These are phyloP conservation scores for Silurus meridionalis DNA, from an alignment of 2,113 vertebrate genomes.

Conservation along the genomic window DNA sequence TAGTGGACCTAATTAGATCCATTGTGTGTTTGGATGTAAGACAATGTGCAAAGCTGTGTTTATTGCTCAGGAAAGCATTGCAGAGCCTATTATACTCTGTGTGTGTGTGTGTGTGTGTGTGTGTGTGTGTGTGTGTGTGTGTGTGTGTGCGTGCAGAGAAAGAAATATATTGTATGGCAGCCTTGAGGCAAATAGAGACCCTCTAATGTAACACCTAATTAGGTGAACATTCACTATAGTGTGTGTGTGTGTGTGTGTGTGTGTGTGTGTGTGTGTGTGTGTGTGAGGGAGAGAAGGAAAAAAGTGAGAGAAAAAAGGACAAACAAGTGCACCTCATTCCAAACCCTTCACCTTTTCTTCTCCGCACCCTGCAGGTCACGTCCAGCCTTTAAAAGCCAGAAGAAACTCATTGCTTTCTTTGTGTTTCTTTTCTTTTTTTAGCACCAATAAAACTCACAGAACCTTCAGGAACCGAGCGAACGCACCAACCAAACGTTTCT, in stretches of 20 bases:
- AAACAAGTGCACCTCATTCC: not conserved
- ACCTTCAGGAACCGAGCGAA: not conserved
- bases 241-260: constrained; percentile 12
- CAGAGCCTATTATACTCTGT: constrained; percentile 15
- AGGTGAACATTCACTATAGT: constrained; percentile 9
- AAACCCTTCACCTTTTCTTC: not conserved
- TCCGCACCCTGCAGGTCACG: constrained; percentile 4
- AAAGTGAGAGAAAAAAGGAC: not conserved
- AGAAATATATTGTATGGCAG: constrained; percentile 29
- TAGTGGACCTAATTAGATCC: constrained; percentile 22
- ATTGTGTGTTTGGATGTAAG: constrained; percentile 4
- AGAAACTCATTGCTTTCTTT: not conserved
- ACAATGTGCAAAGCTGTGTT: constrained; percentile 1
- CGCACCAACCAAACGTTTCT: not conserved
- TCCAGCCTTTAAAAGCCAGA: not conserved
- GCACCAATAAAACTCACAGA: constrained; percentile 18
- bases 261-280: constrained; percentile 10
- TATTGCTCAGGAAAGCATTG: constrained; percentile 34
- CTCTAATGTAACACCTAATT: constrained; percentile 45
- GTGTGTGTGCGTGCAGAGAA: not conserved
- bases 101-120: constrained; percentile 30
- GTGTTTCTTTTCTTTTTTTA: constrained; percentile 14
- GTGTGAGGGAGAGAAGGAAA: not conserved
- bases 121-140: constrained; percentile 33
- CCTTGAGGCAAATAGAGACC: constrained; percentile 32